These are phyloP conservation scores for Thermophis baileyi DNA, from an alignment of 2,113 vertebrate genomes.

Conservation along the genomic window DNA sequence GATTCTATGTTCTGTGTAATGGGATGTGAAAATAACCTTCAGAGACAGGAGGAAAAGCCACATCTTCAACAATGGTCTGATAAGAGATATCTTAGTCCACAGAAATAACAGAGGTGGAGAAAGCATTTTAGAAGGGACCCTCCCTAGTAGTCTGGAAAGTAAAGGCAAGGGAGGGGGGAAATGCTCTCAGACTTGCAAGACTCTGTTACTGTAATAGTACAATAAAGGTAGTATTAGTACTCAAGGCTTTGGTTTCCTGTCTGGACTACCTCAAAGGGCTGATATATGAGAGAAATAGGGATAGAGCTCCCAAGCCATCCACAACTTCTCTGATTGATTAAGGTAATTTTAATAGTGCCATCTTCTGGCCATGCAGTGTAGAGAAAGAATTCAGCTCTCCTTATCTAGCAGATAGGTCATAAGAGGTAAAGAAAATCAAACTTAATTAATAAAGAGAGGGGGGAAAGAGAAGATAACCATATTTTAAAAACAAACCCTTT, in stretches of 20 bases:
- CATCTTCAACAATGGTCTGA: neutral
- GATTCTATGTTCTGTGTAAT: neutral
- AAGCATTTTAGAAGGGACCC: neutral
- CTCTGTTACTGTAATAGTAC: neutral
- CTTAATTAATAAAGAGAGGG: neutral
- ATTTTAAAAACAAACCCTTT: neutral
- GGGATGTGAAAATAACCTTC: neutral
- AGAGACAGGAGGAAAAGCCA: neutral
- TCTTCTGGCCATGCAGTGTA: neutral
- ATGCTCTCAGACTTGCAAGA: neutral
- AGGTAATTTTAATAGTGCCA: neutral
- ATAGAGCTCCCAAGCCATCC: neutral
- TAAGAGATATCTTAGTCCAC: neutral
- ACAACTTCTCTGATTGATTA: neutral
- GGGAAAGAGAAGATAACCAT: neutral
- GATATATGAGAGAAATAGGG: neutral
- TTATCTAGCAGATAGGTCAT: neutral
- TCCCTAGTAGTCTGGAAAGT: neutral
- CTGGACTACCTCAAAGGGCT: neutral
- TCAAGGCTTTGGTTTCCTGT: neutral
- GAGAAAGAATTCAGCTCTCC: neutral
- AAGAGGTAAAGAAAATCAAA: neutral
- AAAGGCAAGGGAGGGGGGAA: neutral
- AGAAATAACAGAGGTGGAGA: neutral
- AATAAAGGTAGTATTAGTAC: neutral